Evolutionary conservation across 2,888 invertebrate species (phyloP).

Genomic region (Noctua pronuba): DNA sequence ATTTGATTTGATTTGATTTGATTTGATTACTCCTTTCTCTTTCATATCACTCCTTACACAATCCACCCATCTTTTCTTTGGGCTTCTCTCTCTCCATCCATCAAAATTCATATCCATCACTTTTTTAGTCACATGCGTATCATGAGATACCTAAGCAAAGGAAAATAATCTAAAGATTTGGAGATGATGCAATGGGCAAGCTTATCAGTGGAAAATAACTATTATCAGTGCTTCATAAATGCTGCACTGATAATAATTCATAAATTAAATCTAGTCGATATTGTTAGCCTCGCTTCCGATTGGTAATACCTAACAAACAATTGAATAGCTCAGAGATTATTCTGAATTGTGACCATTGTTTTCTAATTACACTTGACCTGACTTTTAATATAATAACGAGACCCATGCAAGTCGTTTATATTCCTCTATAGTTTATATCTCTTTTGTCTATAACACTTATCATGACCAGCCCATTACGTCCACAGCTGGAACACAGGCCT

Average conservation of each 20-base stretch:
- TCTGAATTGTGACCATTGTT: slow-evolving; percentile 1
- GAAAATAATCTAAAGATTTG: background rate
- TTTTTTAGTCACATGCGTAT: background rate
- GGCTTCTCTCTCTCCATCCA: background rate
- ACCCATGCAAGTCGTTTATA: too few species aligned
- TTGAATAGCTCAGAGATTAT: background rate
- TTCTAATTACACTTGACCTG: background rate
- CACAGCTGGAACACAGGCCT: too few species aligned
- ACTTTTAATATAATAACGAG: background rate
- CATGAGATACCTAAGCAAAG: background rate
- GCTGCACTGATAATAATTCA: too few species aligned
- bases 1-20: too few species aligned
- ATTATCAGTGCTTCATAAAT: background rate
- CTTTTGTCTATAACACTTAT: too few species aligned
- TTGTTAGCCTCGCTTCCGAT: background rate
- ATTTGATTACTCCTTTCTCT: background rate
- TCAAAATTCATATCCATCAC: background rate
- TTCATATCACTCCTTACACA: background rate
- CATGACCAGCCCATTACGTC: too few species aligned
- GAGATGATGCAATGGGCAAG: background rate
- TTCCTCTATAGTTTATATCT: too few species aligned
- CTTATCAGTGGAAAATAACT: background rate
- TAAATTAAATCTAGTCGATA: too few species aligned
- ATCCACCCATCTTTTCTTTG: background rate
- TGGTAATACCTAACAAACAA: background rate